Conservation (phyloP, 2,888 invertebrate species). For the Pachliopta kotzebuea region DNA sequence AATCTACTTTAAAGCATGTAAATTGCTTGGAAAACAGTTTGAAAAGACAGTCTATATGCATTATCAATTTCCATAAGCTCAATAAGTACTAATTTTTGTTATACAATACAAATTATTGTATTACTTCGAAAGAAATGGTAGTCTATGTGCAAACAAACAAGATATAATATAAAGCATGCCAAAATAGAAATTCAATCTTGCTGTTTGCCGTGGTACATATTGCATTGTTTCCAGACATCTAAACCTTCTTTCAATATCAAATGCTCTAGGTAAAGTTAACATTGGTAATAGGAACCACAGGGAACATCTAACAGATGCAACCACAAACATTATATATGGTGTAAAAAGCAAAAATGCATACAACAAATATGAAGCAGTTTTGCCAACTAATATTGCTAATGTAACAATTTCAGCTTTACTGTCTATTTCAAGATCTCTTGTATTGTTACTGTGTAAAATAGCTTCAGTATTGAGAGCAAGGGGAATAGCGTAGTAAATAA, state of each 20-base stretch:
- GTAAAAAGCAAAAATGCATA: slow-evolving; percentile 94
- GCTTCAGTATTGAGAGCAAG: slow-evolving; percentile 96
- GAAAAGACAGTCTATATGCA: slow-evolving; percentile 31
- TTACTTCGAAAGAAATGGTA: slow-evolving; percentile 79
- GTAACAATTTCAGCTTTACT: slow-evolving; percentile 95
- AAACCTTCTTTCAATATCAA: slow-evolving; percentile 94
- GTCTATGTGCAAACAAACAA: slow-evolving; percentile 84
- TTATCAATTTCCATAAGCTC: slow-evolving; percentile 33
- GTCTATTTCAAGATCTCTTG: slow-evolving; percentile 94
- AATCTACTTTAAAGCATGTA: slow-evolving; percentile 13
- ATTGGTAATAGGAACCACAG: slow-evolving; percentile 94
- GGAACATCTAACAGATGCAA: slow-evolving; percentile 91
- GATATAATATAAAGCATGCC: slow-evolving; percentile 94
- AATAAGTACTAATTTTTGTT: slow-evolving; percentile 37
- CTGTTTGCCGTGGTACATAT: slow-evolving; percentile 92
- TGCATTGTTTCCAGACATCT: slow-evolving; percentile 88
- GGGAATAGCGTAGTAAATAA: slow-evolving; percentile 96
- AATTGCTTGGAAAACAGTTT: slow-evolving; percentile 19
- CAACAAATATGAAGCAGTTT: slow-evolving; percentile 93
- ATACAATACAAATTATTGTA: slow-evolving; percentile 32
- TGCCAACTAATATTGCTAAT: slow-evolving; percentile 95
- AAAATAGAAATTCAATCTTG: slow-evolving; percentile 93
- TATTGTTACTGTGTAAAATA: slow-evolving; percentile 97
- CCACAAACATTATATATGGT: slow-evolving; percentile 94
- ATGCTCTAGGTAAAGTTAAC: slow-evolving; percentile 92